Evolutionary conservation across 2,113 vertebrate genomes (phyloP).

Genomic region (Syngnathus typhle): DNA sequence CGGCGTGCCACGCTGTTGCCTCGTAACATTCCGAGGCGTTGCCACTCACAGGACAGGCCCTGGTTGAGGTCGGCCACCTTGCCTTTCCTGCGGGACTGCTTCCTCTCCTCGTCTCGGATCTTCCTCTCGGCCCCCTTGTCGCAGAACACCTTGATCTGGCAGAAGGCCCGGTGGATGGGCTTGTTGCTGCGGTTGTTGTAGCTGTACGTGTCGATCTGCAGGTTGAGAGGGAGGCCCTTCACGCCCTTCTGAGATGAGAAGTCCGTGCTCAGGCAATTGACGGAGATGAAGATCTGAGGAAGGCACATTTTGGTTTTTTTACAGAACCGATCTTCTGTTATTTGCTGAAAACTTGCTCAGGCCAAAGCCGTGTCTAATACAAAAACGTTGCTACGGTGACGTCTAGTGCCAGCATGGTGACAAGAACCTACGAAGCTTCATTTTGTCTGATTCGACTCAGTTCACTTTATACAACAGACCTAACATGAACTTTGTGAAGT

Average conservation of each 20-base stretch:
- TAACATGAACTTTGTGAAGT: too few species aligned
- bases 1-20: not conserved
- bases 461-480: too few species aligned
- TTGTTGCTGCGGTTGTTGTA: slow-evolving; percentile 99
- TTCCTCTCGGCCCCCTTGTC: slow-evolving; percentile 98
- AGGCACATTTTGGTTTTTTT: not conserved
- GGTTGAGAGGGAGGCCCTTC: slow-evolving; percentile 91
- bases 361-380: not conserved
- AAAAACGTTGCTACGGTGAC: not conserved
- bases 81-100: slow-evolving; percentile 96
- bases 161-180: slow-evolving; percentile 92
- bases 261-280: slow-evolving; percentile 97
- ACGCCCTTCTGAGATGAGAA: slow-evolving; percentile 99
- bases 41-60: slow-evolving; percentile 77
- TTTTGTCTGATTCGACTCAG: too few species aligned
- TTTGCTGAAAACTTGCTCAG: not conserved
- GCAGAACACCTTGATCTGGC: slow-evolving; percentile 98
- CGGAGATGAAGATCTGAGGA: slow-evolving; percentile 93
- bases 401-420: not conserved
- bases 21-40: not conserved
- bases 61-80: slow-evolving; percentile 78
- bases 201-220: slow-evolving; percentile 98
- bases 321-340: too few species aligned
- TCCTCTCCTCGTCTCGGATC: slow-evolving; percentile 96
- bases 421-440: too few species aligned